Percentiles rank a stretch among this genome's conserved stretches.
phyloP scores from a whole-genome alignment of 1,140 invertebrate genomes.

The Drosophila neocordata region DNA sequence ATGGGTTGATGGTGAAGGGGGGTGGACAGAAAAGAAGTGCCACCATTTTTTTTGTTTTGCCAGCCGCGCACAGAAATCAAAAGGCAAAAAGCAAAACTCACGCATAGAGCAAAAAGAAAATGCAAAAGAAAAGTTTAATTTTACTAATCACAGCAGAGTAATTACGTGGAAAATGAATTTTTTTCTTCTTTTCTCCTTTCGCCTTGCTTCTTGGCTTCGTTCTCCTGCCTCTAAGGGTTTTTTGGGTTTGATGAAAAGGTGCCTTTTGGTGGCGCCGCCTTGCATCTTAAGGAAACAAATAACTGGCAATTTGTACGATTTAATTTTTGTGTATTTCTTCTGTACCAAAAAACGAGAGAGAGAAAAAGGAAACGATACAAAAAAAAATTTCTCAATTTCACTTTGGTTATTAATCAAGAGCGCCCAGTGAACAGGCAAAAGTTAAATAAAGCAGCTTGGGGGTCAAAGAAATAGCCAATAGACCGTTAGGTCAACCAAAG shows the following conservation, averaged over 20 bases:
- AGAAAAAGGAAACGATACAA: constrained; percentile 21
- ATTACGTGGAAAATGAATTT: constrained; percentile 83
- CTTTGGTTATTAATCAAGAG: constrained; percentile 79
- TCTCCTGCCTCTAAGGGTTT: too few relatives aligned
- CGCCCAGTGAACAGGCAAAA: constrained; percentile 33
- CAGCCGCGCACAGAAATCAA: constrained; percentile 63
- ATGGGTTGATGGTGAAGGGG: background rate
- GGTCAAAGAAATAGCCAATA: constrained; percentile 1
- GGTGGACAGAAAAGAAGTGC: constrained; percentile 31
- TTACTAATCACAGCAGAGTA: constrained; percentile 83
- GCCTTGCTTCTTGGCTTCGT: too few relatives aligned
- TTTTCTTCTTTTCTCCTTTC: constrained; percentile 36
- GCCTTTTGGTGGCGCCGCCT: constrained; percentile 16
- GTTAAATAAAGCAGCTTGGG: constrained; percentile 11
- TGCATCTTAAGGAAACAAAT: constrained; percentile 67
- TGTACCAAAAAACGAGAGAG: background rate
- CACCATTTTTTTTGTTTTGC: constrained; percentile 59
- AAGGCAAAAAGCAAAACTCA: constrained; percentile 69
- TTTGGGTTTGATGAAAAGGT: constrained; percentile 54
- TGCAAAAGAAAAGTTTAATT: constrained; percentile 82
- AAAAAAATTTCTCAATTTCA: constrained; percentile 72
- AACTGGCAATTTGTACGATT: constrained; percentile 81
- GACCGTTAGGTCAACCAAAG: background rate
- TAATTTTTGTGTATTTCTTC: constrained; percentile 75
- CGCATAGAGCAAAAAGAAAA: constrained; percentile 67